A percentile compares a stretch with the other conserved stretches of the same genome.
phyloP scores from a whole-genome alignment of 2,888 invertebrate genomes.

The Opisthograptis luteolata region DNA sequence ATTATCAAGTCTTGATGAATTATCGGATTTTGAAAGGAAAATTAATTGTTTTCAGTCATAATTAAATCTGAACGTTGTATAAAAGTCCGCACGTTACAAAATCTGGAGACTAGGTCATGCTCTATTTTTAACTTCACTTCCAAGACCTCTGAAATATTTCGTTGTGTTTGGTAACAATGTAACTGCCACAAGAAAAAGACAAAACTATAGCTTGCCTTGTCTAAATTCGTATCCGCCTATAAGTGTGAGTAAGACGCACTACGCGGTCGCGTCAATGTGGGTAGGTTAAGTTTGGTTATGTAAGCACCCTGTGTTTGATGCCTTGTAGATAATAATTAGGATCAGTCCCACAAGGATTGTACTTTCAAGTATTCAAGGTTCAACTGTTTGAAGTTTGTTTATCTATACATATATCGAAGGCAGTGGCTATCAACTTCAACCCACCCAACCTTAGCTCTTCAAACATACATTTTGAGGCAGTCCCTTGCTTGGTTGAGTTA shows the following conservation, averaged over 20 bases:
- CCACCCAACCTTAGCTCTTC: no score
- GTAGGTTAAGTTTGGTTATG: constrained; percentile 69
- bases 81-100: no score
- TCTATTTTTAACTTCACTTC: not conserved
- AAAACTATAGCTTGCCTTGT: constrained; percentile 38
- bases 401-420: no score
- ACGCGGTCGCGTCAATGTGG: constrained; percentile 57
- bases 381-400: no score
- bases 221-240: constrained; percentile 51
- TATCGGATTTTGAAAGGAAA: no score
- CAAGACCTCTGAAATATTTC: constrained; percentile 6
- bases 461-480: no score
- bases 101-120: no score
- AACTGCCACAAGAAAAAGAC: constrained; percentile 36
- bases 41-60: no score
- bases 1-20: not conserved
- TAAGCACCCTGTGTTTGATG: constrained; percentile 69
- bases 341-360: not conserved
- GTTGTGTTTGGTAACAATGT: constrained; percentile 13
- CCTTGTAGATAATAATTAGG: constrained; percentile 14
- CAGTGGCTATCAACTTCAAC: no score
- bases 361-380: no score
- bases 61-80: no score
- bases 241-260: constrained; percentile 40
- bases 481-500: no score